These are phyloP conservation scores for Oreochromis tanganicae DNA, from an alignment of 2,113 vertebrate genomes.

Conservation along the genomic window DNA sequence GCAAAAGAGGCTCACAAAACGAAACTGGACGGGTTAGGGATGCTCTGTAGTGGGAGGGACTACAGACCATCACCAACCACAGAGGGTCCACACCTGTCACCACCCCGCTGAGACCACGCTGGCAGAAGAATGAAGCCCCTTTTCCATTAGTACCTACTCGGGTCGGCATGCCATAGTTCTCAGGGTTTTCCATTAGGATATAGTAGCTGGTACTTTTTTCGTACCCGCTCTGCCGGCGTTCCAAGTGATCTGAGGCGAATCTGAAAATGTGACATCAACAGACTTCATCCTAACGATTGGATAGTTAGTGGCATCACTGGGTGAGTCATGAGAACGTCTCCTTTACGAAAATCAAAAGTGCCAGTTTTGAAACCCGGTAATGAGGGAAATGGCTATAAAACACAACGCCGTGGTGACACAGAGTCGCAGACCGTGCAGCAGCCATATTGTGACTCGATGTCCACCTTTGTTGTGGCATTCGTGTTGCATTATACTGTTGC, in stretches of 20 bases:
- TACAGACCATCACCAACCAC: background rate
- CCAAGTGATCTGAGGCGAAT: background rate
- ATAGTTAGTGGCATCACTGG: background rate
- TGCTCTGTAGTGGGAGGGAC: background rate
- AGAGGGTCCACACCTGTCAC: background rate
- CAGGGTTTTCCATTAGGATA: background rate
- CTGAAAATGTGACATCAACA: background rate
- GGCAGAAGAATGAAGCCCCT: background rate
- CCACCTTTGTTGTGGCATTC: background rate
- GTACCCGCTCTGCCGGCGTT: background rate
- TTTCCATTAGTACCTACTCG: background rate
- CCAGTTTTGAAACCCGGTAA: background rate
- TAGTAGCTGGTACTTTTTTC: background rate
- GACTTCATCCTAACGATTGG: background rate
- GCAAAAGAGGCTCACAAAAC: background rate
- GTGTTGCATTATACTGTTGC: background rate
- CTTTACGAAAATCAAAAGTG: background rate
- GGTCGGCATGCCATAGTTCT: background rate
- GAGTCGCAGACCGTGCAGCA: background rate
- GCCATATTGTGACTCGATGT: background rate
- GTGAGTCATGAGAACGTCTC: background rate
- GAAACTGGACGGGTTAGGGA: background rate
- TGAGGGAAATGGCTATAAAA: background rate
- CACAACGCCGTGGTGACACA: background rate
- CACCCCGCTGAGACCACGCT: background rate